Conservation (phyloP, 2,888 invertebrate species). For the Diachrysia chrysitis region DNA sequence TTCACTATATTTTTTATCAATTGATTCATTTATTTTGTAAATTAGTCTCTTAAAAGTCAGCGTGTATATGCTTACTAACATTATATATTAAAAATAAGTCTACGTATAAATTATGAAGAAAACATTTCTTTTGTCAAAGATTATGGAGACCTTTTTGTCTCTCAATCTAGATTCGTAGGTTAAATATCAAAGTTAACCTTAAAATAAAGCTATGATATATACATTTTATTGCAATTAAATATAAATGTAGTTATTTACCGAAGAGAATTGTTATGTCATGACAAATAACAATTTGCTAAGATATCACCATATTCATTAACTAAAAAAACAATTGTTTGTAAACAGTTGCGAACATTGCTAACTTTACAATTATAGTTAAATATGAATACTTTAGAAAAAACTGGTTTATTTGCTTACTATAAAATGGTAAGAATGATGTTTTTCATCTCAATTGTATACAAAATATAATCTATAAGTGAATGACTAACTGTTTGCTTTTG, state of each 20-base stretch:
- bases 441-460: not conserved
- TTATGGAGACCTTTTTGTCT: not conserved
- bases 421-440: not conserved
- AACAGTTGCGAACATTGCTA: not conserved
- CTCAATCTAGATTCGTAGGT: not conserved
- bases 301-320: not conserved
- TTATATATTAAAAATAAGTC: not conserved
- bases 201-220: not conserved
- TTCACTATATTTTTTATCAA: too few relatives aligned
- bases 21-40: too few relatives aligned
- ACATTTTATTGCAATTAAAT: too few relatives aligned
- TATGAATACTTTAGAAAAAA: not conserved
- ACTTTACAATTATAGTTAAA: not conserved
- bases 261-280: not conserved
- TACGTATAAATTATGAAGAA: not conserved
- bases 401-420: constrained; percentile 3
- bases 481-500: too few relatives aligned
- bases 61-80: constrained; percentile 2
- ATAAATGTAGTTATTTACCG: too few relatives aligned
- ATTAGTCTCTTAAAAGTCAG: not conserved
- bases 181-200: not conserved
- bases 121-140: not conserved
- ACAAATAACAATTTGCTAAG: not conserved
- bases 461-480: too few relatives aligned
- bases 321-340: not conserved